Conservation (phyloP, 2,888 invertebrate species). For the Timema cristinae region DNA sequence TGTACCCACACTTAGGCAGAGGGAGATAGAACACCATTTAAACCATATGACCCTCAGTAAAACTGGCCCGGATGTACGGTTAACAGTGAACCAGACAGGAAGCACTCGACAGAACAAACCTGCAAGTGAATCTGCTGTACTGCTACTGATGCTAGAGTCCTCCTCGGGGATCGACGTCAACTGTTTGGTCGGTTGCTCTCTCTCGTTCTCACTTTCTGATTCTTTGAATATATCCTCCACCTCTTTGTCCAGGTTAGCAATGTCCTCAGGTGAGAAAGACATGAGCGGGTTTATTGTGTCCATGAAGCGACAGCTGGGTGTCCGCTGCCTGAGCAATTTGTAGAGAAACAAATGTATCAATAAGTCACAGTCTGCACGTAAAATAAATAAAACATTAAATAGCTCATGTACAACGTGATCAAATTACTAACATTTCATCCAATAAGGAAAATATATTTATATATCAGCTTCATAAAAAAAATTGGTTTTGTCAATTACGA, state of each 20-base stretch:
- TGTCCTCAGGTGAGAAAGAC: conserved; percentile 86
- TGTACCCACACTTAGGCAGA: too few species aligned
- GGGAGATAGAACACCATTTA: too few species aligned
- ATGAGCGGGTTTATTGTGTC: conserved; percentile 86
- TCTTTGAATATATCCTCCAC: conserved; percentile 71
- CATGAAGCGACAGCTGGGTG: conserved; percentile 72
- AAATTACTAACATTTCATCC: too few species aligned
- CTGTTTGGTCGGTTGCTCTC: conserved; percentile 23
- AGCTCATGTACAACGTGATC: too few species aligned
- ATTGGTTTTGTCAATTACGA: too few species aligned
- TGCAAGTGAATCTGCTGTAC: conserved; percentile 29
- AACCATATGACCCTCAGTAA: too few species aligned
- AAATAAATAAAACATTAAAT: too few species aligned
- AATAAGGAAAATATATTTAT: too few species aligned
- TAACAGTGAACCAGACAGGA: neutral
- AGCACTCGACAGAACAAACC: conserved; percentile 32
- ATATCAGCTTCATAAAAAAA: too few species aligned
- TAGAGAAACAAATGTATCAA: too few species aligned
- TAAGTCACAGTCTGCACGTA: too few species aligned
- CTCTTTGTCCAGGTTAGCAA: conserved; percentile 85
- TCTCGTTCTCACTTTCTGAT: conserved; percentile 48
- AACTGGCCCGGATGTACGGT: too few species aligned
- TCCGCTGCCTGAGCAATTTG: conserved; percentile 49
- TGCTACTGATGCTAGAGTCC: conserved; percentile 22
- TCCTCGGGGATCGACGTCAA: conserved; percentile 18